A percentile compares a stretch with the other conserved stretches of the same genome.
These are phyloP conservation scores for Hydrocynus forskahlii DNA, from an alignment of 2,797 vertebrate species.

Conservation along the genomic window DNA sequence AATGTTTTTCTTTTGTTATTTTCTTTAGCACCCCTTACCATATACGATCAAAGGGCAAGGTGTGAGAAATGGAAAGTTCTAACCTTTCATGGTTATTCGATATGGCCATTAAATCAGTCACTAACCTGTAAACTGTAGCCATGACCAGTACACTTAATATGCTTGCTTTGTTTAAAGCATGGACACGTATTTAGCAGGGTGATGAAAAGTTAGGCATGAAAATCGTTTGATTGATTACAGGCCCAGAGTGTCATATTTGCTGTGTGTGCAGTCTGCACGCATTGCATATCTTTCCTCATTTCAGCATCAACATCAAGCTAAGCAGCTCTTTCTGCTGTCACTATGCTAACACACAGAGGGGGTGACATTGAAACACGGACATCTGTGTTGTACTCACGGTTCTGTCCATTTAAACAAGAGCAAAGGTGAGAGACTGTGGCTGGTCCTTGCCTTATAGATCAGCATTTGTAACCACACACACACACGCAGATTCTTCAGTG, in stretches of 20 bases:
- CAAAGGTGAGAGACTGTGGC: slow-evolving; percentile 27
- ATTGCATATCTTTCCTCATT: slow-evolving; percentile 36
- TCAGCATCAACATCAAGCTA: slow-evolving; percentile 38
- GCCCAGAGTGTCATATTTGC: slow-evolving; percentile 45
- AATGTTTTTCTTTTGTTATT: slow-evolving; percentile 58
- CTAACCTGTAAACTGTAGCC: slow-evolving; percentile 63
- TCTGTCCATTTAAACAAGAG: slow-evolving; percentile 25
- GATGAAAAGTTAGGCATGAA: slow-evolving; percentile 59
- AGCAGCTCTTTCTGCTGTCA: slow-evolving; percentile 26
- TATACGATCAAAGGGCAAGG: slow-evolving; percentile 73
- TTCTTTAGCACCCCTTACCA: slow-evolving; percentile 47
- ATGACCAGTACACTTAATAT: slow-evolving; percentile 61
- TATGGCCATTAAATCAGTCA: slow-evolving; percentile 76
- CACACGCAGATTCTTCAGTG: slow-evolving; percentile 26
- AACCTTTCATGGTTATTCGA: slow-evolving; percentile 80
- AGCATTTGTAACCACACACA: slow-evolving; percentile 31
- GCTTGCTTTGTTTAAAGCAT: slow-evolving; percentile 47
- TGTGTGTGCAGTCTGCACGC: slow-evolving; percentile 24
- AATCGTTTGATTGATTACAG: slow-evolving; percentile 35
- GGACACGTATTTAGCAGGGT: slow-evolving; percentile 45
- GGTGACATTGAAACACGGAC: slow-evolving; percentile 47
- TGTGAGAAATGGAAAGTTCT: slow-evolving; percentile 74
- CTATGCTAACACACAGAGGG: slow-evolving; percentile 25
- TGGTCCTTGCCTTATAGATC: slow-evolving; percentile 28
- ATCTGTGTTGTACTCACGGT: slow-evolving; percentile 27